Base-by-base conservation (phyloP, 2,888 invertebrate genomes). In the Apodemia zela region DNA sequence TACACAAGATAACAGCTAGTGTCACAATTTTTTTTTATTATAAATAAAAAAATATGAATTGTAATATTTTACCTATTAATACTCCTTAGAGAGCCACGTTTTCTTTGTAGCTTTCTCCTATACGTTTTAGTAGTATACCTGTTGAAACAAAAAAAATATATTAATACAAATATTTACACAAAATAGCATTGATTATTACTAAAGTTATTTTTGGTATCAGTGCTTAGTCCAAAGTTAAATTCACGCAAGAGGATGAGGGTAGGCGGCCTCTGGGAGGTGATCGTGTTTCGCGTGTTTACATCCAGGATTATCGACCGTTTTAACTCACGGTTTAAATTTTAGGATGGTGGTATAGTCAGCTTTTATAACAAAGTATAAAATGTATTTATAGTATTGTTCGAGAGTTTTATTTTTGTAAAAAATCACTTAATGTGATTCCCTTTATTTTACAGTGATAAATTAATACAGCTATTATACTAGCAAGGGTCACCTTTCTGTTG, bases 231-330 rank as follows among this genome's bases (percentile, higher is more conserved):
- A 59, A 11, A 35, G 29, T 59, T 59, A n/a, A 35, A 59, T 54
- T 54, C 54, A 54, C 54, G 54, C 54, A 54, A 54, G 21, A 54
- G 54, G 25, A 58, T 59, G 66, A 63, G 66, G 64, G 62, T 49
- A 63, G 66, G 60, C 65, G 65, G 65, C 65, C 62, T 64, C 63
- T 64, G 63, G 78, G 76, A 78, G 83, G 84, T 85, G 87, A 87
- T 90, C 91, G 91, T 90, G 91, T 88, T 89, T 87, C 83, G 87
- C 90, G 88, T 90, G 89, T 87, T 87, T 85, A 89, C 87, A 87
- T 86, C 81, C 84, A 79, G 85, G 82, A 83, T 85, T 90, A 90
- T 89, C 90, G 81, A 84, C 79, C 77, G 80, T 79, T 79, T 84
- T 78, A 76, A 78, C 87, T 87, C 91, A 91, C 91, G 90, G 89